A percentile compares a stretch with the other conserved stretches of the same genome.
These are phyloP conservation scores for Trichomalopsis sarcophagae DNA, from an alignment of 1,140 invertebrate genomes.

Conservation along the genomic window DNA sequence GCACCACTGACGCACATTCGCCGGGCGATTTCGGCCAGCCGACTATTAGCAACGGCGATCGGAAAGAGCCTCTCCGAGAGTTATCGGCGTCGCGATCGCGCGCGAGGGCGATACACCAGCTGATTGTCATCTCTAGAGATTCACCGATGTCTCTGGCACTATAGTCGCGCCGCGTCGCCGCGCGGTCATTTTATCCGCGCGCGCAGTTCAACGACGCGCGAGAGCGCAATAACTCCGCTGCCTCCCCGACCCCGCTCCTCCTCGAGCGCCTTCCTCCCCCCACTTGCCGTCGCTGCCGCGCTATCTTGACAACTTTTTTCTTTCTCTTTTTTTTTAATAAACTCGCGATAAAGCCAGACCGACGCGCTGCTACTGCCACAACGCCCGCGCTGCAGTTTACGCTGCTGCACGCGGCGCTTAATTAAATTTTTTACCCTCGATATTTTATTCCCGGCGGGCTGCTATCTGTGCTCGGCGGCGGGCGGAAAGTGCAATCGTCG, in stretches of 20 bases:
- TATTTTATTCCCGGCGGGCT: not conserved
- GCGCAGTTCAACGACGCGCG: slow-evolving; percentile 8
- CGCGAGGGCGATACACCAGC: not conserved
- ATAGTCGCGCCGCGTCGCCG: slow-evolving; percentile 34
- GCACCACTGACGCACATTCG: not conserved
- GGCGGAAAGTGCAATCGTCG: not conserved
- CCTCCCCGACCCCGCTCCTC: not conserved
- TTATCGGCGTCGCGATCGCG: not conserved
- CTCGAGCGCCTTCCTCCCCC: too few species aligned
- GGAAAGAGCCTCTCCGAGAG: not conserved
- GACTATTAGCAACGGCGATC: too few species aligned
- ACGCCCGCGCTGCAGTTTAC: too few species aligned
- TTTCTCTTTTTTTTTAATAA: not conserved
- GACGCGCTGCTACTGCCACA: too few species aligned
- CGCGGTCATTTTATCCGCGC: slow-evolving; percentile 15
- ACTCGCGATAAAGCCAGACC: not conserved
- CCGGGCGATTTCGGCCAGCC: too few species aligned
- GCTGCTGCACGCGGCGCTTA: not conserved
- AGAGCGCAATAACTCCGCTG: not conserved
- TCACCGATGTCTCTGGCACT: not conserved
- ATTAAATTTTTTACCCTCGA: not conserved
- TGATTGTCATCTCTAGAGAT: slow-evolving; percentile 4
- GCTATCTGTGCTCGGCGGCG: not conserved
- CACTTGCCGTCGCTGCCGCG: not conserved
- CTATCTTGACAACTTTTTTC: not conserved